Evolutionary conservation across 2,888 invertebrate genomes (phyloP).

Genomic region (Gortyna flavago): DNA sequence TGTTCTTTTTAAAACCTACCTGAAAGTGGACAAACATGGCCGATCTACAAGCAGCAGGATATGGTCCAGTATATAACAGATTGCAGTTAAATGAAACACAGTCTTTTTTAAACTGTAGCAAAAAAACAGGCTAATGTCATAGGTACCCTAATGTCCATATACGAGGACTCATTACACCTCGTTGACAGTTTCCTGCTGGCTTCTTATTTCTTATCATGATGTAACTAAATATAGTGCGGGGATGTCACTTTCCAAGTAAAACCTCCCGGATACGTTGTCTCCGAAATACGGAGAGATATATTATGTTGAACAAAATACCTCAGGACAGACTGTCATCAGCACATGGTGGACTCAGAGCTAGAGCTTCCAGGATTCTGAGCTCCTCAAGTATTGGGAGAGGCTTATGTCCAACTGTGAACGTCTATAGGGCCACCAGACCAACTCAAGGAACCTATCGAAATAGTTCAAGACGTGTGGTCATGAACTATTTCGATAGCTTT

Average conservation of each 20-base stretch:
- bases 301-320: background rate
- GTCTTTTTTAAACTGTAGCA: background rate
- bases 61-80: background rate
- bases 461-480: background rate
- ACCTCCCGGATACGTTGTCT: background rate
- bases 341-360: background rate
- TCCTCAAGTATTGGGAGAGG: background rate
- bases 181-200: background rate
- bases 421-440: background rate
- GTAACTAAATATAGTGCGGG: background rate
- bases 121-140: background rate
- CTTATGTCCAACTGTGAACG: background rate
- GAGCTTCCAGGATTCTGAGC: background rate
- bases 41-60: background rate
- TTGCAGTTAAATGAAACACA: background rate
- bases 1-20: conserved; percentile 9
- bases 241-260: background rate
- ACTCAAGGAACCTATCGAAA: background rate
- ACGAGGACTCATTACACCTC: too few species aligned
- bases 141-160: background rate
- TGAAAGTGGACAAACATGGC: background rate
- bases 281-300: background rate
- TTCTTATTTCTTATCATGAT: background rate
- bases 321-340: background rate
- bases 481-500: too few species aligned